Percentiles rank a stretch among this genome's conserved stretches.
phyloP scores from a whole-genome alignment of 2,113 vertebrate genomes.

The Labrus mixtus region DNA sequence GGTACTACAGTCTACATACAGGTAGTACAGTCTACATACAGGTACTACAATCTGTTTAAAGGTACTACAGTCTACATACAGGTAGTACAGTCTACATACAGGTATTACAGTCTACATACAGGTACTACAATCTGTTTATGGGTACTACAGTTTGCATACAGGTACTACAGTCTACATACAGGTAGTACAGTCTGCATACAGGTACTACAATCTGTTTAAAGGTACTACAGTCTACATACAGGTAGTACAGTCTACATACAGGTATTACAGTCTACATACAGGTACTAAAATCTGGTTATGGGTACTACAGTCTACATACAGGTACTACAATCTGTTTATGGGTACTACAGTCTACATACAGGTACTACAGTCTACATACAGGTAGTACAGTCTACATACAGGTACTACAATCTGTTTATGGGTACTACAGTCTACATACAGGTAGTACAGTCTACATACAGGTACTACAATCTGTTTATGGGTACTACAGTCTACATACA shows the following conservation, averaged over 20 bases:
- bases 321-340: too few species aligned
- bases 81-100: slow-evolving; percentile 69
- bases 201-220: slow-evolving; percentile 77
- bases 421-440: background rate
- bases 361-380: background rate
- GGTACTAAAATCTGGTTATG: slow-evolving; percentile 69
- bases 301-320: background rate
- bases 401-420: slow-evolving; percentile 69
- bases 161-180: background rate
- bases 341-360: slow-evolving; percentile 69
- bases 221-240: slow-evolving; percentile 69
- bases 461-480: slow-evolving; percentile 69
- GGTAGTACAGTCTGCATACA: slow-evolving; percentile 98
- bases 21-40: slow-evolving; percentile 98
- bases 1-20: background rate
- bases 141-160: slow-evolving; percentile 69
- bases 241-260: background rate
- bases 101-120: background rate
- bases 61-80: slow-evolving; percentile 87
- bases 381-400: slow-evolving; percentile 98
- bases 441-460: slow-evolving; percentile 98
- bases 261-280: slow-evolving; percentile 98
- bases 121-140: too few species aligned
- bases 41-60: slow-evolving; percentile 69
- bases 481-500: slow-evolving; percentile 87